Conservation (phyloP, 2,797 vertebrate genomes). For the Bovichtus diacanthus region DNA sequence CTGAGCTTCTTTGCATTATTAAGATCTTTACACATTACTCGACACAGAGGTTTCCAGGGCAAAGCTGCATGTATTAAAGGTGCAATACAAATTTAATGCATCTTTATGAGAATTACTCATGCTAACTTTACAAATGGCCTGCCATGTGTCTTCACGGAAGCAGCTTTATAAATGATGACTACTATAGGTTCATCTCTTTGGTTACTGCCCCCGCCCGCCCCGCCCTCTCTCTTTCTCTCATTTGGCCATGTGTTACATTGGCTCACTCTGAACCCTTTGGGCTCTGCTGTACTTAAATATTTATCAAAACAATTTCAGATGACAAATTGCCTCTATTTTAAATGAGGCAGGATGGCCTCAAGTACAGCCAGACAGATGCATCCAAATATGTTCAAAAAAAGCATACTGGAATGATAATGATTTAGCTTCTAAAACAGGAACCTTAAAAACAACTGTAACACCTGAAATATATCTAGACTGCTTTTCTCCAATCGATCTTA, state of each 20-base stretch:
- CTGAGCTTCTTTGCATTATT: neutral
- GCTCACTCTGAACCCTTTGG: slow-evolving; percentile 61
- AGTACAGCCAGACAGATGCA: slow-evolving; percentile 54
- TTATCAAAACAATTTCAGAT: slow-evolving; percentile 79
- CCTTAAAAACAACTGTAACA: too few relatives aligned
- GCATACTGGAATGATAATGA: too few relatives aligned
- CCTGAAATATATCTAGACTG: too few relatives aligned
- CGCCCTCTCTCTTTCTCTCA: neutral
- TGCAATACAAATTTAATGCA: slow-evolving; percentile 14
- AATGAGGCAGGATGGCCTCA: slow-evolving; percentile 48
- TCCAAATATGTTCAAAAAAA: slow-evolving; percentile 57
- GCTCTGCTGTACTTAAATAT: slow-evolving; percentile 74
- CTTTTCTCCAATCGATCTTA: too few relatives aligned
- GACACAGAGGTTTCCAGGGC: neutral
- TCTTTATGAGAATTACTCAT: slow-evolving; percentile 23
- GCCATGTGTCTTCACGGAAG: slow-evolving; percentile 40
- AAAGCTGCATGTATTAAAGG: slow-evolving; percentile 7
- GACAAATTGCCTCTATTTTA: slow-evolving; percentile 71
- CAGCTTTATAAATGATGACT: slow-evolving; percentile 33
- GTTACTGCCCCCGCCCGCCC: slow-evolving; percentile 28
- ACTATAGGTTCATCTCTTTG: slow-evolving; percentile 23
- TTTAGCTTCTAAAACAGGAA: too few relatives aligned
- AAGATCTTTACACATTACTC: too few relatives aligned
- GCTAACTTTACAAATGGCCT: slow-evolving; percentile 29
- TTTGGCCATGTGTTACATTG: slow-evolving; percentile 32